These are phyloP conservation scores for Oriolus oriolus DNA, from an alignment of 2,113 vertebrate species.

Conservation along the genomic window DNA sequence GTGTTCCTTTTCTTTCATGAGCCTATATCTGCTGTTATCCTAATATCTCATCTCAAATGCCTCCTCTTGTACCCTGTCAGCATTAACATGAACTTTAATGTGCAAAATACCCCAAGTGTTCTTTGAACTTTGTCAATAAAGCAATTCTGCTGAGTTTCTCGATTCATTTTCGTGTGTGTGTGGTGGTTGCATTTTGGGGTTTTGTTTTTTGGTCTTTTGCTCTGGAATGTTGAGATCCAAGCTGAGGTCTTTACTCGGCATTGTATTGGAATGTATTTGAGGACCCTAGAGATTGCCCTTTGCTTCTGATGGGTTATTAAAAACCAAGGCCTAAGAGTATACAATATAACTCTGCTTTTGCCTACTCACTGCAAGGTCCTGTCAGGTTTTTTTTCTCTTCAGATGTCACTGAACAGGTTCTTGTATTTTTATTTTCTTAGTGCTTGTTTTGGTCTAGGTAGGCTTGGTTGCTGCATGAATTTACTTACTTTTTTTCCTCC, in stretches of 20 bases:
- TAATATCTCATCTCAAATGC: neutral
- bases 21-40: neutral
- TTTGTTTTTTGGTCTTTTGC: neutral
- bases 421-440: neutral
- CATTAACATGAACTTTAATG: neutral
- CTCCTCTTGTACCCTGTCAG: neutral
- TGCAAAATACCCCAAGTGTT: neutral
- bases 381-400: neutral
- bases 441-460: neutral
- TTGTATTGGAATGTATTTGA: neutral
- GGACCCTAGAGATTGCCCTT: neutral
- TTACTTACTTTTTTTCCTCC: neutral
- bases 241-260: neutral
- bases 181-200: neutral
- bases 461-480: neutral
- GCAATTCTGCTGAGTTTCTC: neutral
- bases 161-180: accelerated
- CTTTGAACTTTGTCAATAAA: neutral
- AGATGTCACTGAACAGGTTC: neutral
- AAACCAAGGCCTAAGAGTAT: neutral
- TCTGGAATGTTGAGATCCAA: neutral
- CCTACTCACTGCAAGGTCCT: neutral
- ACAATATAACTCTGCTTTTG: neutral
- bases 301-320: neutral
- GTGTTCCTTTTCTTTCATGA: neutral